Percentiles rank a stretch among this genome's conserved stretches.
Conservation (phyloP, 2,888 invertebrate genomes). For the Macrosoma leucophasiata region DNA sequence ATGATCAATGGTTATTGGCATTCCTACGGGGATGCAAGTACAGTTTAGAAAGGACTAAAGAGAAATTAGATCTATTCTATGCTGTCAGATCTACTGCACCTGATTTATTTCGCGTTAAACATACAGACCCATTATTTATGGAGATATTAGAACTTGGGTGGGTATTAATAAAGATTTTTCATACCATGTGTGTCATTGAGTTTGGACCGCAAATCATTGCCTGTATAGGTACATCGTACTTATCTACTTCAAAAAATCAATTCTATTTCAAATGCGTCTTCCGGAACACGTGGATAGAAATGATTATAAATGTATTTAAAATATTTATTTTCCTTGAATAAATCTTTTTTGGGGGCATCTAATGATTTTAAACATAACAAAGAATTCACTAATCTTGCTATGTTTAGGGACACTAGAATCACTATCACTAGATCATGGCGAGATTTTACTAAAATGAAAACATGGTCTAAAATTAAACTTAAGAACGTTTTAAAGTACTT, state of each 20-base stretch:
- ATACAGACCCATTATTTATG: slow-evolving; percentile 11
- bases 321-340: background rate
- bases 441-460: no score
- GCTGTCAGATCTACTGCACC: slow-evolving; percentile 63
- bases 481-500: no score
- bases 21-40: slow-evolving; percentile 80
- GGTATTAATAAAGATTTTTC: background rate
- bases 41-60: slow-evolving; percentile 76
- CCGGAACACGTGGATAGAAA: background rate
- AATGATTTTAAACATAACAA: no score
- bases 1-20: slow-evolving; percentile 77
- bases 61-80: slow-evolving; percentile 75
- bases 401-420: no score
- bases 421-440: no score
- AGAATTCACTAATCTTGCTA: no score
- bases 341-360: no score
- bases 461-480: no score
- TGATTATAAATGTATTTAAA: background rate
- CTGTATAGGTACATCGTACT: background rate
- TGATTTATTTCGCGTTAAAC: slow-evolving; percentile 46
- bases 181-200: background rate
- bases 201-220: background rate
- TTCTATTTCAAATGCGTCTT: background rate
- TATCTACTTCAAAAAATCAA: background rate
- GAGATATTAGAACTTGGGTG: slow-evolving; percentile 6